Evolutionary conservation across 1,140 invertebrate species (phyloP), one percentile per base, ranked within the genome.

Genomic region (Neodiprion pinetum): DNA sequence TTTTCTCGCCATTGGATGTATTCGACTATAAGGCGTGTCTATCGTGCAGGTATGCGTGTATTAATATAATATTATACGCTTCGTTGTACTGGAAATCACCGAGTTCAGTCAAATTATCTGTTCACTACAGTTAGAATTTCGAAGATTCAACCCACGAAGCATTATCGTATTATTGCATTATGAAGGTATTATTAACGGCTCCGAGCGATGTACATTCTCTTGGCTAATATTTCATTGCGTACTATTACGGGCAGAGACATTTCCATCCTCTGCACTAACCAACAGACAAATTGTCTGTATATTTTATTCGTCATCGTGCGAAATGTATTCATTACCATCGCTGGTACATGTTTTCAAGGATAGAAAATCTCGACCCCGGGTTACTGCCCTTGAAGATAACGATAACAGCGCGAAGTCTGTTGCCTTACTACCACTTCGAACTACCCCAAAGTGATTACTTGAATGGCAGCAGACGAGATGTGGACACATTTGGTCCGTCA

Each of bases 381-480:
- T 69, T 73, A 50, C 0, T 50, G 10, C 66, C 72, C n/a, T 72
- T 82, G 40, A 71, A 70, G 9, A 86, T 87, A 14, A 61, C 72
- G 0, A 47, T 85, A 10, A 73, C 67, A 11, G 86, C 75, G 71
- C 81, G 74, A 76, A 89, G 90, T 48, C 76, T 91, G 53, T 82
- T 91, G 5, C 90, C 90, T 0, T 91, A 90, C 77, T 89, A 88
- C 74, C 90, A 91, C 75, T 86, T 91, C 69, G 89, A 90, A 74
- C 83, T 90, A 47, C 85, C 88, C 74, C 87, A 90, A 72, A 90
- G 87, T 71, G 88, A 90, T 80, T 90, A 91, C 80, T 76, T 90
- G 49, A 85, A 83, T 3, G 86, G 84, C 10, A 85, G 84, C 8
- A 84, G 86, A 77, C 85, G 89, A 69, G 86, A 89, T 72, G 71